Base-by-base conservation (phyloP, 1,140 invertebrate species). In the Achroia grisella region DNA sequence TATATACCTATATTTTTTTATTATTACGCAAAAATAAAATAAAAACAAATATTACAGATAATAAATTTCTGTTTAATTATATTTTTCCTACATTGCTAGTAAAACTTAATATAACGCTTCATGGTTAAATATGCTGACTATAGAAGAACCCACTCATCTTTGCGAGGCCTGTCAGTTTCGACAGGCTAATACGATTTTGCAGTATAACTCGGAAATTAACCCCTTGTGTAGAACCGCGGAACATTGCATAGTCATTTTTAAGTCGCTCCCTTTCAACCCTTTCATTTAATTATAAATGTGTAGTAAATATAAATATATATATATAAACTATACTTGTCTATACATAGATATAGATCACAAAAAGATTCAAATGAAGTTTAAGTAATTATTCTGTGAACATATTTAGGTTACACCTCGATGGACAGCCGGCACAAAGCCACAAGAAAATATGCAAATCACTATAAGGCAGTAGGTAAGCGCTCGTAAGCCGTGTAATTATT, bases 401-500 rank as follows among this genome's bases (percentile, higher is more conserved):
- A 41, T 36, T 44, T 37, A 42, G 43, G 43, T 42, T 39, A 31
- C 39, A 41, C 40, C 42, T 43, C 42, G 60, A 23, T 23, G 13
- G 57, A 30, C 52, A 46, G 46, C 41, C 55, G 48, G 48, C 56
- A 60, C 52, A 68, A 74, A 73, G 64, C 73, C 69, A 64, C 67
- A 81, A 78, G 75, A 81, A 82, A 85, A 82, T 85, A 85, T 85
- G 81, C 71, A 79, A 85, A 85, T 85, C 56, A 58, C 53, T 68
- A 66, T 78, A 82, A 82, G 78, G 76, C 76, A 82, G 72, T 82
- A 77, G 78, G 80, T 84, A 84, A 85, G 75, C 78, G 71, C 58
- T 76, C 66, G 69, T 81, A 82, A 82, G 75, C 78, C 75, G 65
- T 70, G 77, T 85, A 85, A 85, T 85, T 85, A 85, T 85, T 85